phyloP scores from a whole-genome alignment of 2,113 vertebrate species.

The Seriola rivoliana region DNA sequence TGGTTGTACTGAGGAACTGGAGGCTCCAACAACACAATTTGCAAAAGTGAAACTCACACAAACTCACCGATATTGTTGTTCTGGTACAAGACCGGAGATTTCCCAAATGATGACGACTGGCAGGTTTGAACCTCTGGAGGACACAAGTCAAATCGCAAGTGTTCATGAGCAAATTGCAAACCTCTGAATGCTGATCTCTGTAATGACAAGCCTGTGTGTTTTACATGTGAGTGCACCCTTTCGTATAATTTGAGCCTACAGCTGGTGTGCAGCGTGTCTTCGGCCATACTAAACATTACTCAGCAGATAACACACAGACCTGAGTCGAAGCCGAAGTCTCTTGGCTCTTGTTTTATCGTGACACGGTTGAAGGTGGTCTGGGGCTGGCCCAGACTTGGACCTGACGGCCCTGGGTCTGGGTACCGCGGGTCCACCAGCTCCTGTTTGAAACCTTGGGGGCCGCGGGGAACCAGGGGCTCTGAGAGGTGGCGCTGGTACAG shows the following conservation, averaged over 20 bases:
- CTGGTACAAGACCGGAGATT: slow-evolving; percentile 86
- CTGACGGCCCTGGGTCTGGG: slow-evolving; percentile 79
- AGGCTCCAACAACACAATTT: background rate
- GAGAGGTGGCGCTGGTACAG: slow-evolving; percentile 93
- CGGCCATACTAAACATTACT: no score
- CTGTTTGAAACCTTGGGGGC: slow-evolving; percentile 91
- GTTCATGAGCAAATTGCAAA: background rate
- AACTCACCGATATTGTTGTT: slow-evolving; percentile 84
- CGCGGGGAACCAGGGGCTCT: slow-evolving; percentile 86
- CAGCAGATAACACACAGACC: slow-evolving; percentile 74
- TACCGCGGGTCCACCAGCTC: slow-evolving; percentile 92
- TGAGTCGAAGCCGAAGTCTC: slow-evolving; percentile 93
- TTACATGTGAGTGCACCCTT: no score
- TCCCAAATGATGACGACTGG: slow-evolving; percentile 89
- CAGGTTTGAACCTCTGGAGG: slow-evolving; percentile 93
- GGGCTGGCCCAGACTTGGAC: slow-evolving; percentile 68
- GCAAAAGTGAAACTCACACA: background rate
- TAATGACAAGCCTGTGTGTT: no score
- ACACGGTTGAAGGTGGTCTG: slow-evolving; percentile 85
- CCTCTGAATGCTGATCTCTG: no score
- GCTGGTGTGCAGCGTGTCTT: no score
- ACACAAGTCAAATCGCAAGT: slow-evolving; percentile 16
- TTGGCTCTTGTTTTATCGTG: slow-evolving; percentile 94
- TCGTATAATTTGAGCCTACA: no score
- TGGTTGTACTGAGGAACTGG: background rate